A percentile compares a stretch with the other conserved stretches of the same genome.
Evolutionary conservation across 1,140 invertebrate genomes (phyloP).

Genomic region (Drosophila suzukii): DNA sequence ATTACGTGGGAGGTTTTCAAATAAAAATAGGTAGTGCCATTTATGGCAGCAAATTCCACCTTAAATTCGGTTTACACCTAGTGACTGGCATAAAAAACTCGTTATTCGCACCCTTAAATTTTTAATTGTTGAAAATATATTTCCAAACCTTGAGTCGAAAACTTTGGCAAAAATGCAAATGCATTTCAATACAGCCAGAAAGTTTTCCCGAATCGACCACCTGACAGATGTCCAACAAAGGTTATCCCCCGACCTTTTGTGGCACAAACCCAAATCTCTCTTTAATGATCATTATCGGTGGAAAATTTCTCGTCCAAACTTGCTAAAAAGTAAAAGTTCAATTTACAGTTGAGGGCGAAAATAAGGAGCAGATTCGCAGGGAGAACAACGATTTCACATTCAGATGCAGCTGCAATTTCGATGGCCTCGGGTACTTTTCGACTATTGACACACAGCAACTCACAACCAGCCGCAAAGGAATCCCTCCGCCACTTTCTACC

Average conservation of each 20-base stretch:
- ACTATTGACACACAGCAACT: slow-evolving; percentile 47
- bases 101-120: background rate
- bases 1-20: background rate
- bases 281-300: slow-evolving; percentile 61
- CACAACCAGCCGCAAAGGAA: slow-evolving; percentile 13
- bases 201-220: slow-evolving; percentile 4
- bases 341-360: slow-evolving; percentile 32
- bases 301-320: slow-evolving; percentile 38
- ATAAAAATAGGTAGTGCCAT: background rate
- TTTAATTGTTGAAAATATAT: slow-evolving; percentile 20
- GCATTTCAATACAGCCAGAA: slow-evolving; percentile 10
- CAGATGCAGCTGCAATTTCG: slow-evolving; percentile 23
- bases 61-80: background rate
- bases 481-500: background rate
- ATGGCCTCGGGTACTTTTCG: slow-evolving; percentile 34
- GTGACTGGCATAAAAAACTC: too few relatives aligned
- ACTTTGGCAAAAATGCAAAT: slow-evolving; percentile 25
- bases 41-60: background rate
- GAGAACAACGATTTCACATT: slow-evolving; percentile 39
- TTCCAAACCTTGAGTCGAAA: slow-evolving; percentile 7
- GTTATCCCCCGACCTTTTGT: slow-evolving; percentile 22
- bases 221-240: slow-evolving; percentile 36
- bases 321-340: slow-evolving; percentile 68
- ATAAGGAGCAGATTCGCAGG: background rate
- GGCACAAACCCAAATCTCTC: slow-evolving; percentile 18